These are phyloP conservation scores for Amazona guildingii DNA, from an alignment of 2,113 vertebrate genomes.

Conservation along the genomic window DNA sequence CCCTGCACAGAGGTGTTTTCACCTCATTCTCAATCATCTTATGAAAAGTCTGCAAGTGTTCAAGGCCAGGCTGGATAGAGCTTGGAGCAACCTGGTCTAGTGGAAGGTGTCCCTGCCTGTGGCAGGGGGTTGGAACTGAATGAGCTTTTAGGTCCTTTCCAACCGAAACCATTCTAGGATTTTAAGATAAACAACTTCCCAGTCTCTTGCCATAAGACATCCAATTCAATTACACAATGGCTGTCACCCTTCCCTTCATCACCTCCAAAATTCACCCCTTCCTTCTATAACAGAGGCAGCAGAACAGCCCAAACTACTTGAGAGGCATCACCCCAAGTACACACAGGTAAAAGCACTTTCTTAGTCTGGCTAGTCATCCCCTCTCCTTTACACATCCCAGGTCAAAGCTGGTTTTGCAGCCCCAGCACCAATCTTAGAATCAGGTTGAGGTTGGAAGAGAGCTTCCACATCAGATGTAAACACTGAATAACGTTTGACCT, in stretches of 20 bases:
- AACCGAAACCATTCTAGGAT: neutral
- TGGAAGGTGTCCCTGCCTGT: neutral
- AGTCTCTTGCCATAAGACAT: neutral
- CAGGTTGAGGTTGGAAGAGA: neutral
- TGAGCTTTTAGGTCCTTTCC: neutral
- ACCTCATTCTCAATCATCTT: neutral
- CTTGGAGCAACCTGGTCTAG: neutral
- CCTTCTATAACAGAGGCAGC: neutral
- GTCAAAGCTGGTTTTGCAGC: neutral
- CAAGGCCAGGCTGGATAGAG: neutral
- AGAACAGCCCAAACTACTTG: neutral
- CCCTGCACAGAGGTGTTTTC: neutral
- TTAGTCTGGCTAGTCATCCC: too few species aligned
- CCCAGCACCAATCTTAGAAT: neutral
- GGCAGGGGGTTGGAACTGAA: neutral
- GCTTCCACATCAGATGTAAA: neutral
- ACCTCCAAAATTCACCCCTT: neutral
- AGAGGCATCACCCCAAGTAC: neutral
- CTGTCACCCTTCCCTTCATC: neutral
- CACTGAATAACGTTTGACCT: neutral
- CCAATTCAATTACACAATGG: neutral
- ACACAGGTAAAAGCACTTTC: neutral
- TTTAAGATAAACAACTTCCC: neutral
- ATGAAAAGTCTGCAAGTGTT: neutral
- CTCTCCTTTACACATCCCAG: neutral